These are phyloP conservation scores for Rynchops niger DNA, from an alignment of 2,113 vertebrate genomes.

Conservation along the genomic window DNA sequence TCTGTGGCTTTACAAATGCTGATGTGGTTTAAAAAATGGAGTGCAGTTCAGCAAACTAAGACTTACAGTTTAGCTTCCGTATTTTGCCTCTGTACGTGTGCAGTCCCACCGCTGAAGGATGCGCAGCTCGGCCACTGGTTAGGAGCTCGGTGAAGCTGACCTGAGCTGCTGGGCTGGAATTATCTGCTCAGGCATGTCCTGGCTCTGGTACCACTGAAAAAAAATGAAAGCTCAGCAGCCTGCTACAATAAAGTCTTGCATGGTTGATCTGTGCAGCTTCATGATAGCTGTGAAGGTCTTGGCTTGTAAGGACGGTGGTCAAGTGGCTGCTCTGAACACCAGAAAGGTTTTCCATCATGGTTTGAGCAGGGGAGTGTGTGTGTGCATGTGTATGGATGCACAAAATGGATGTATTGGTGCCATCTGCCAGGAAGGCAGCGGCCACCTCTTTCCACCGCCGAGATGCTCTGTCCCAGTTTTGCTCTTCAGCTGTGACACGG, in stretches of 20 bases:
- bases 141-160: not conserved
- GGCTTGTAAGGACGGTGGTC: not conserved
- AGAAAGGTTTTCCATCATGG: not conserved
- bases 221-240: not conserved
- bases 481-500: rapidly evolving
- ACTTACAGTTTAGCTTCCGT: not conserved
- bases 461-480: not conserved
- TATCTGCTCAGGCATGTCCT: not conserved
- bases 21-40: not conserved
- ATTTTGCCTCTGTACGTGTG: not conserved
- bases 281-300: not conserved
- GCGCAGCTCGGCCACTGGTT: too few species aligned
- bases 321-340: not conserved
- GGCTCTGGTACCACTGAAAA: not conserved
- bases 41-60: not conserved
- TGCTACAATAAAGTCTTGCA: not conserved
- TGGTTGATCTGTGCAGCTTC: not conserved
- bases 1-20: not conserved
- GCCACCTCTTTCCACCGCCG: not conserved
- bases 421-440: not conserved
- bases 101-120: not conserved
- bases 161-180: not conserved
- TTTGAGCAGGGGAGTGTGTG: not conserved
- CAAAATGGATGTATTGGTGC: not conserved
- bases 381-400: rapidly evolving